A percentile compares a stretch with the other conserved stretches of the same genome.
These are phyloP conservation scores for Pachydiplax longipennis DNA, from an alignment of 2,888 invertebrate genomes.

Conservation along the genomic window DNA sequence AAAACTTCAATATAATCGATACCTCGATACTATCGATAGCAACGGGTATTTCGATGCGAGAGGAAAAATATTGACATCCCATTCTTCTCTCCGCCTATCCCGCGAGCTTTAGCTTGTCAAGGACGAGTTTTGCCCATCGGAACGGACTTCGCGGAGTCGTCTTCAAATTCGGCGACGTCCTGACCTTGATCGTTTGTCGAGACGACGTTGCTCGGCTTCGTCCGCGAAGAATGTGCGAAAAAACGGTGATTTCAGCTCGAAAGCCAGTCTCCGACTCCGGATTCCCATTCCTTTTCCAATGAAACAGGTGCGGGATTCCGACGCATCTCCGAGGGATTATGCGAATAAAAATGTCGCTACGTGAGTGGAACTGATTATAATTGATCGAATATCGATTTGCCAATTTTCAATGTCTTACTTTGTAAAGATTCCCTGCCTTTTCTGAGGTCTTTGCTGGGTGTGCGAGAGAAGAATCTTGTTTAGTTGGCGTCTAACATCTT, in stretches of 20 bases:
- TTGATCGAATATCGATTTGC: not conserved
- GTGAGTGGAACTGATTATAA: not conserved
- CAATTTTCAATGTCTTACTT: not conserved
- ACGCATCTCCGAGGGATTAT: not conserved
- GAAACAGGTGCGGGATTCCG: not conserved
- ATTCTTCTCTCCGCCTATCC: not conserved
- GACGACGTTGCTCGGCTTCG: not conserved
- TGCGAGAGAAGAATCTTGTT: too few relatives aligned
- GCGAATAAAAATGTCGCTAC: not conserved
- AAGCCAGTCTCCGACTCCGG: not conserved
- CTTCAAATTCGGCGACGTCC: constrained; percentile 14
- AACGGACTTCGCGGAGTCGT: not conserved
- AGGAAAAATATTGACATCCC: too few relatives aligned
- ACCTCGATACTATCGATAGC: not conserved
- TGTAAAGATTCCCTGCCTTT: too few relatives aligned
- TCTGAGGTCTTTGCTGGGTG: too few relatives aligned
- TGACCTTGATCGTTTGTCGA: not conserved
- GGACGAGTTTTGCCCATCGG: not conserved
- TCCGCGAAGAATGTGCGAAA: not conserved
- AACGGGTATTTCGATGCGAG: not conserved
- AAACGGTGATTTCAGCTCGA: not conserved
- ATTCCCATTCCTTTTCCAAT: not conserved
- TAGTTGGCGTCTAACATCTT: too few relatives aligned
- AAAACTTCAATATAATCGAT: too few relatives aligned
- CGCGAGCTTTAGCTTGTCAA: not conserved